These are phyloP conservation scores for Aporrectodea caliginosa DNA, from an alignment of 1,140 invertebrate species.

Conservation along the genomic window DNA sequence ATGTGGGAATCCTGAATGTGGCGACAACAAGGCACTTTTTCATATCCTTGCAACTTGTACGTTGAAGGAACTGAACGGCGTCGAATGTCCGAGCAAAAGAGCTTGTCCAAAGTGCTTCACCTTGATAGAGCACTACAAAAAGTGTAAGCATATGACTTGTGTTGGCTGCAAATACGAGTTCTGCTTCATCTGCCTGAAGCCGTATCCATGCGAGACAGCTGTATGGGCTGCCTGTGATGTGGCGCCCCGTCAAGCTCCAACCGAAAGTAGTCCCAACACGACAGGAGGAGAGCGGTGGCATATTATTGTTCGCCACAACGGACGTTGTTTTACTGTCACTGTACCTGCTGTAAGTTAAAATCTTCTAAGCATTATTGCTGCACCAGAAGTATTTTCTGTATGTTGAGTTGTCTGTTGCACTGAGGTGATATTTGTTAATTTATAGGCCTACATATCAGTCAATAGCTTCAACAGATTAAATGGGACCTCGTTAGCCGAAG, in stretches of 20 bases:
- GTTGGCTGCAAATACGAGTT: not conserved
- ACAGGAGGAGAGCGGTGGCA: too few relatives aligned
- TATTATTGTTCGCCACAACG: too few relatives aligned
- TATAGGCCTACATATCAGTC: too few relatives aligned
- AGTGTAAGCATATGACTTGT: not conserved
- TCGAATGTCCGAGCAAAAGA: not conserved
- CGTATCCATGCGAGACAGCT: not conserved
- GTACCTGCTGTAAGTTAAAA: too few relatives aligned
- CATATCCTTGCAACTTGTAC: not conserved
- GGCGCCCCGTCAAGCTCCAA: not conserved
- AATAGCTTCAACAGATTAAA: too few relatives aligned
- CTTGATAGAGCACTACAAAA: not conserved
- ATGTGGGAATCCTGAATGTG: not conserved
- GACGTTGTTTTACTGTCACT: too few relatives aligned
- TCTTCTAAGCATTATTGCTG: too few relatives aligned
- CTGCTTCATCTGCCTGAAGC: not conserved
- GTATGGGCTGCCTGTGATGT: not conserved
- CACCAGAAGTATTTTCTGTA: too few relatives aligned
- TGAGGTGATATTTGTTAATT: too few relatives aligned
- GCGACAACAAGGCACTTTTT: not conserved
- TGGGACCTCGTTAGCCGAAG: too few relatives aligned
- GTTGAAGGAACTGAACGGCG: not conserved
- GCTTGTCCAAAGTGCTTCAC: not conserved
- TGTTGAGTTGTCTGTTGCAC: too few relatives aligned
- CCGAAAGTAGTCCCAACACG: too few relatives aligned